These are phyloP conservation scores for Muricea muricata DNA, from an alignment of 92 coral and sea anemone genomes.

Conservation along the genomic window DNA sequence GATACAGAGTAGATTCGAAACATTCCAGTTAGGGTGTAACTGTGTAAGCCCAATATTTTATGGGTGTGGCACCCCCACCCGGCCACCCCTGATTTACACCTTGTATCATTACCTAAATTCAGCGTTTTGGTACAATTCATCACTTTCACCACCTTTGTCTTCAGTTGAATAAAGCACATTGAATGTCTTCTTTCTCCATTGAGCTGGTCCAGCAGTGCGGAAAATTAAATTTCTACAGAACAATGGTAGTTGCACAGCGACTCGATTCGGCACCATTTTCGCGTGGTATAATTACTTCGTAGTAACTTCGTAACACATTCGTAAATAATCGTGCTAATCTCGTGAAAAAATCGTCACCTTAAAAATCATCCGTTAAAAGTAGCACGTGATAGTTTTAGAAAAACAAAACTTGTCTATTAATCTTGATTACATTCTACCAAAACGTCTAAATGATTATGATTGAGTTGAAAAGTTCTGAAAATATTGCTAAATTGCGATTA, in stretches of 20 bases:
- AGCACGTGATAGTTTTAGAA: background rate
- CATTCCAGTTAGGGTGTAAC: too few relatives aligned
- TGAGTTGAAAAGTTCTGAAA: too few relatives aligned
- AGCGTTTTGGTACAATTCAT: background rate
- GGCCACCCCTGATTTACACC: too few relatives aligned
- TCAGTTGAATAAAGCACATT: background rate
- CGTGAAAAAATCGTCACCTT: background rate
- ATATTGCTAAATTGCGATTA: background rate
- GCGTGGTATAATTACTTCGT: background rate
- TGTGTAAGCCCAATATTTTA: background rate
- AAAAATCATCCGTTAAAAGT: background rate
- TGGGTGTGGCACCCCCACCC: constrained; percentile 11
- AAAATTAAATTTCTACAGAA: background rate
- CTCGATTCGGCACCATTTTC: constrained; percentile 10
- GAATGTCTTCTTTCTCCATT: background rate
- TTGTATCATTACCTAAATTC: background rate
- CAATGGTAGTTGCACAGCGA: too few relatives aligned
- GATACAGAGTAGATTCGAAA: too few relatives aligned
- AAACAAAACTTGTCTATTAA: background rate
- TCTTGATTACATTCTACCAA: too few relatives aligned
- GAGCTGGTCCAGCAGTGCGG: background rate
- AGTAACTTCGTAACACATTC: background rate
- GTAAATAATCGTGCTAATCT: background rate
- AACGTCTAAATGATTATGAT: too few relatives aligned
- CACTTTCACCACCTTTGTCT: background rate